Evolutionary conservation across 1,140 invertebrate genomes (phyloP), one percentile per base, ranked within the genome.

Genomic region (Diabrotica virgifera): DNA sequence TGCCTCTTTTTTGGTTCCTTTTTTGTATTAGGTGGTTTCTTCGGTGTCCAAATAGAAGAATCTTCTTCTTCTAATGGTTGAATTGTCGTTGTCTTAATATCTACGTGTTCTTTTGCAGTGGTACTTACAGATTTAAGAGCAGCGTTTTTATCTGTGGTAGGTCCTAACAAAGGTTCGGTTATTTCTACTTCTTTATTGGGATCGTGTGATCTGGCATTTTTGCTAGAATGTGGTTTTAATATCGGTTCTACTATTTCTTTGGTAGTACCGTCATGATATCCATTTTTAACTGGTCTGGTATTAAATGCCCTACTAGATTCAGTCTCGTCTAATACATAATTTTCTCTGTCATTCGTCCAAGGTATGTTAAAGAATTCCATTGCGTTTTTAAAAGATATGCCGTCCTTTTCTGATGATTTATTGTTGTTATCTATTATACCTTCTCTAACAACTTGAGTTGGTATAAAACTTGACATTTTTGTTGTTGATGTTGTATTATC

Each of bases 101-200:
- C 12, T 38, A 6, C 51, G 14, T n/a, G 14, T 54, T 52, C 40
- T 10, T 9, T 8, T 36, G 12, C 69, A 10, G 54, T 62, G 5
- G 77, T 58, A 9, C 62, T 58, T 14, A 52, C 35, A 3, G 40
- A 46, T 46, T 46, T 46, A 10, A 10, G 8, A 46, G 8, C 40
- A 46, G 40, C 8, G 40, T 61, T 80, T 67, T 84, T 83, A 0
- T 82, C 76, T 51, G 84, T 79, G 64, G 84, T 84, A 0, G 89
- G 85, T 64, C 85, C 82, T 1, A 91, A 75, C 37, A 91, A 84
- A 0, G 90, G 90, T 70, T 91, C 89, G 0, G 87, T 86, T 14
- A 91, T 90, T 74, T 90, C 89, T 0, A 84, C 71, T 36, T 80
- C 71, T 53, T 73, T 70, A 9, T 78, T 71, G 0, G 83, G 63